A percentile compares a stretch with the other conserved stretches of the same genome.
Evolutionary conservation across 2,797 vertebrate species (phyloP).

Genomic region (Tokudaia muenninki): DNA sequence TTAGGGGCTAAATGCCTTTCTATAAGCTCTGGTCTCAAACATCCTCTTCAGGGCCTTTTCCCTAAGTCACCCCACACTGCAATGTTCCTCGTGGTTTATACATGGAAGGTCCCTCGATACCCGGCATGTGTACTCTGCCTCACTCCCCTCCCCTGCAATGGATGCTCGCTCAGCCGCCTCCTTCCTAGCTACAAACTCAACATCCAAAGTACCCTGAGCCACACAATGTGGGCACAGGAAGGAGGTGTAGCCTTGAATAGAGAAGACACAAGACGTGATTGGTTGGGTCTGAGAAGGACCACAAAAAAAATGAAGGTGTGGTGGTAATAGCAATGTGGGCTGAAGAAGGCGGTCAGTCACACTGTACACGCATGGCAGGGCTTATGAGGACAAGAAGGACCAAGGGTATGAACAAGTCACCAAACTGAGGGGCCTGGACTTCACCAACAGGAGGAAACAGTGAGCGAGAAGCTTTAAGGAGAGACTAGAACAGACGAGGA

Average conservation of each 20-base stretch:
- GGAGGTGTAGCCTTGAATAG: not conserved
- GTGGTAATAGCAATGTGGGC: accelerated
- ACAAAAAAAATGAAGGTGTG: accelerated
- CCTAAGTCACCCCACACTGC: not conserved
- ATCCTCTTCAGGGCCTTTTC: not conserved
- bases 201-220: not conserved
- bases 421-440: not conserved
- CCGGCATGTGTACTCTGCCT: not conserved
- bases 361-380: not conserved
- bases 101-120: too few relatives aligned
- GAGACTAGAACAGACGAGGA: not conserved
- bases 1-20: not conserved
- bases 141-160: not conserved
- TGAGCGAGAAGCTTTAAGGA: not conserved
- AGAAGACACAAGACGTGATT: accelerated
- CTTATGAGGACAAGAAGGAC: not conserved
- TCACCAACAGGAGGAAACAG: not conserved
- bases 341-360: accelerated
- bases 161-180: not conserved
- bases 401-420: not conserved
- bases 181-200: not conserved
- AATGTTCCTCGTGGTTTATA: not conserved
- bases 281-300: accelerated
- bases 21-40: not conserved
- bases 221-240: not conserved